A percentile compares a stretch with the other conserved stretches of the same genome.
phyloP scores from a whole-genome alignment of 2,888 invertebrate species.

The Anaspis maculata region DNA sequence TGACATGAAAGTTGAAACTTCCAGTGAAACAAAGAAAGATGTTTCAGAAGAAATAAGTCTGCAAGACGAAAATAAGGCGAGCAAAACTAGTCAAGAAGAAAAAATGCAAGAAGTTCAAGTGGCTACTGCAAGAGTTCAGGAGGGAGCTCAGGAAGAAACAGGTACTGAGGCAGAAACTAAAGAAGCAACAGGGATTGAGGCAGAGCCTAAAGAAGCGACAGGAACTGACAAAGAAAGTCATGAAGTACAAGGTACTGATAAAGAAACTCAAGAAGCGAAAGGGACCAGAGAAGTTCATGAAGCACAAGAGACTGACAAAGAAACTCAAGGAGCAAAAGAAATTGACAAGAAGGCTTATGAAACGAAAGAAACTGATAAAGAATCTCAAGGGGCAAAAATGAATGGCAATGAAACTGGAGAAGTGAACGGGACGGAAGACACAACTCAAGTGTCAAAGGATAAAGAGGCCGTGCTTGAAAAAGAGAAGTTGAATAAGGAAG shows the following conservation, averaged over 20 bases:
- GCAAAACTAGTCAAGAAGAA: background rate
- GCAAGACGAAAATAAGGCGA: too few species aligned
- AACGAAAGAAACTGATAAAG: background rate
- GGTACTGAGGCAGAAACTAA: background rate
- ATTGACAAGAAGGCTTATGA: conserved; percentile 5
- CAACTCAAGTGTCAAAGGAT: conserved; percentile 1
- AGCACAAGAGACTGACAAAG: background rate
- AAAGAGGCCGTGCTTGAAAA: conserved; percentile 26
- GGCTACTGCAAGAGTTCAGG: too few species aligned
- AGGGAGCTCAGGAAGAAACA: too few species aligned
- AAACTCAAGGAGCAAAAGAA: background rate
- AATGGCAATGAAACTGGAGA: background rate
- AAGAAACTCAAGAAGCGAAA: background rate
- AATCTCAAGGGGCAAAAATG: background rate
- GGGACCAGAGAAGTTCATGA: background rate
- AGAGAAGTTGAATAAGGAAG: background rate
- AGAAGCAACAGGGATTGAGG: background rate
- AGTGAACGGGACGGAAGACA: background rate
- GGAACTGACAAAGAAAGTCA: background rate
- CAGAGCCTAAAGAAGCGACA: background rate
- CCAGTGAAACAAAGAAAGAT: background rate
- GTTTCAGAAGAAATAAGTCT: background rate
- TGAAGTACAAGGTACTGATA: background rate
- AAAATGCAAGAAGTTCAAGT: background rate
- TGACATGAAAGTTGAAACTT: too few species aligned